Evolutionary conservation across 2,113 vertebrate genomes (phyloP).

Genomic region (Chaetura pelagica): DNA sequence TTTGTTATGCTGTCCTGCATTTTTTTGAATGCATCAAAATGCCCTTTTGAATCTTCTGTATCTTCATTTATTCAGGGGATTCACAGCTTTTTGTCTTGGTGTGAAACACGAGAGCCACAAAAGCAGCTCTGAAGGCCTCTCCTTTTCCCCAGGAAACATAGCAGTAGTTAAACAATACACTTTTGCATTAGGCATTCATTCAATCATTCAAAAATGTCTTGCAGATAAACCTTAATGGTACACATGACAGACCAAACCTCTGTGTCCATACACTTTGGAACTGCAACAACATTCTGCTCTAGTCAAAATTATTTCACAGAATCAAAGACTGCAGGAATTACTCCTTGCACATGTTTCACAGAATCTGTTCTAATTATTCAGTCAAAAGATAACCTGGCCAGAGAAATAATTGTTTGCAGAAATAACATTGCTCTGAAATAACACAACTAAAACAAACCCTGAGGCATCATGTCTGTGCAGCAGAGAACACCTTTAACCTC

Average conservation of each 20-base stretch:
- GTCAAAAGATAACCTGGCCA: not conserved
- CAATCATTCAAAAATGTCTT: not conserved
- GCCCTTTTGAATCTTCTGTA: not conserved
- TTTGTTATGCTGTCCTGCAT: not conserved
- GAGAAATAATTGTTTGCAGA: not conserved
- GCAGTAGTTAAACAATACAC: not conserved
- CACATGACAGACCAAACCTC: not conserved
- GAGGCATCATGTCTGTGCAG: rapidly evolving
- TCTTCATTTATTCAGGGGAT: not conserved
- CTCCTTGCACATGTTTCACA: not conserved
- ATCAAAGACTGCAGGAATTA: not conserved
- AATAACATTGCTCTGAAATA: not conserved
- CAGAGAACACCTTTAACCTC: not conserved
- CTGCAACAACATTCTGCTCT: not conserved
- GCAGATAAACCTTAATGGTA: not conserved
- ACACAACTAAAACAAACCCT: not conserved
- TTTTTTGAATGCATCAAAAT: not conserved
- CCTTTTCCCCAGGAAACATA: rapidly evolving
- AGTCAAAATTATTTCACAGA: not conserved
- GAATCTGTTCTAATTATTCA: not conserved
- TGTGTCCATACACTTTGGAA: rapidly evolving
- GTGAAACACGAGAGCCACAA: not conserved
- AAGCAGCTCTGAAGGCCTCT: not conserved
- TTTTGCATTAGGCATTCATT: not conserved
- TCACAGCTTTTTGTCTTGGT: not conserved